These are phyloP conservation scores for Ectemnius cavifrons DNA, from an alignment of 2,888 invertebrate species.

Conservation along the genomic window DNA sequence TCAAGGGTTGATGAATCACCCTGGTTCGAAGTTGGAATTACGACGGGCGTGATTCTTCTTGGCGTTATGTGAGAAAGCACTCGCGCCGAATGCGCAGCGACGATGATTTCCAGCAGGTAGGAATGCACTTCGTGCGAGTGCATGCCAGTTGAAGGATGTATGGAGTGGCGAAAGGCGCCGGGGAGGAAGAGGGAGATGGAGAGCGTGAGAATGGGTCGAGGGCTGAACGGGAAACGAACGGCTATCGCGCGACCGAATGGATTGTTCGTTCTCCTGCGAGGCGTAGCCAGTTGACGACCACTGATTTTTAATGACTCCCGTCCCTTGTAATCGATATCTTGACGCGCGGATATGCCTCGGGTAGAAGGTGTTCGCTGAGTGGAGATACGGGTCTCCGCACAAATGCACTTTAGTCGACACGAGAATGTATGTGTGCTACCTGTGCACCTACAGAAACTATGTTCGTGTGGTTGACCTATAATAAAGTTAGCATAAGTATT, in stretches of 20 bases:
- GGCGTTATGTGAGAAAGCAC: slow-evolving; percentile 8
- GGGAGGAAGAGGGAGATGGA: slow-evolving; percentile 25
- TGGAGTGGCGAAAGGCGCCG: slow-evolving; percentile 6
- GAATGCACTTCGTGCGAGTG: slow-evolving; percentile 20
- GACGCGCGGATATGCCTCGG: no score
- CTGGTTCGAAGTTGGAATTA: no score
- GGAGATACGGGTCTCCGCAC: no score
- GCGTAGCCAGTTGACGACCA: slow-evolving; percentile 2
- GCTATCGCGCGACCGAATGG: slow-evolving; percentile 11
- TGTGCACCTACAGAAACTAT: no score
- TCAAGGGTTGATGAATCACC: no score
- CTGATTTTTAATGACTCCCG: slow-evolving; percentile 40
- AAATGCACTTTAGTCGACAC: no score
- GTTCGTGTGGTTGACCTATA: no score
- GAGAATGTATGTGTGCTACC: no score
- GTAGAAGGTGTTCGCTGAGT: no score
- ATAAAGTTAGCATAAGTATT: no score
- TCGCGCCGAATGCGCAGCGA: slow-evolving; percentile 21
- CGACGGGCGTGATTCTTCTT: slow-evolving; percentile 1
- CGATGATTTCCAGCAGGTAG: slow-evolving; percentile 46
- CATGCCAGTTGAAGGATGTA: slow-evolving; percentile 22
- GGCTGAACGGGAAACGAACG: background rate
- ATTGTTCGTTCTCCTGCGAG: slow-evolving; percentile 26
- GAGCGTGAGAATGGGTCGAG: slow-evolving; percentile 52
- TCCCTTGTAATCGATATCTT: slow-evolving; percentile 16